A percentile compares a stretch with the other conserved stretches of the same genome.
These are phyloP conservation scores for Cyprinodon variegatus DNA, from an alignment of 2,113 vertebrate genomes.

Conservation along the genomic window DNA sequence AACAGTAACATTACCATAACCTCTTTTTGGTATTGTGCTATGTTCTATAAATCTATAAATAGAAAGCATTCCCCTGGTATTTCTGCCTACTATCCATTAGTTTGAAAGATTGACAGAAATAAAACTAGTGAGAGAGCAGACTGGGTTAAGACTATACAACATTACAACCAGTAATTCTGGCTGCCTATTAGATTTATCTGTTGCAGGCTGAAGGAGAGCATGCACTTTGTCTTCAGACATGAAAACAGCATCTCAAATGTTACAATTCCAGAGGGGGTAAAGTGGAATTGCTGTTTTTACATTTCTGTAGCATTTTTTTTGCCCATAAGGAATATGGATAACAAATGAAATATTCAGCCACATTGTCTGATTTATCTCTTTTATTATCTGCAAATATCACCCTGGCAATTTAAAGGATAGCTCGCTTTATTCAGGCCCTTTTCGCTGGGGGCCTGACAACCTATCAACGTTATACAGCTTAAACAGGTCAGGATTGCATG, in stretches of 20 bases:
- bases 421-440: constrained; percentile 76
- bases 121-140: constrained; percentile 62
- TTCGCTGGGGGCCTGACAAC: constrained; percentile 81
- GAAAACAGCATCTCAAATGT: constrained; percentile 82
- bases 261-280: constrained; percentile 81
- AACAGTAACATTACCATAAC: constrained; percentile 16
- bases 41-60: constrained; percentile 60
- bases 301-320: constrained; percentile 84
- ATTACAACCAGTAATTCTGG: constrained; percentile 82
- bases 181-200: constrained; percentile 82
- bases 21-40: constrained; percentile 43
- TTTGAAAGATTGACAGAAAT: constrained; percentile 70
- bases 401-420: constrained; percentile 85
- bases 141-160: constrained; percentile 78
- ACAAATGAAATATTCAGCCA: constrained; percentile 91
- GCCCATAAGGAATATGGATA: constrained; percentile 91
- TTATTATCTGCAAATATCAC: constrained; percentile 84
- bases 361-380: constrained; percentile 90
- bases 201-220: constrained; percentile 72
- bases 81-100: constrained; percentile 57
- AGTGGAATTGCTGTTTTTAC: constrained; percentile 86
- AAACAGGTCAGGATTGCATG: constrained; percentile 83
- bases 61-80: constrained; percentile 44
- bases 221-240: constrained; percentile 82
- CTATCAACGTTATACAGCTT: constrained; percentile 81